Percentiles rank a stretch among this genome's conserved stretches.
Conservation (phyloP, 2,113 vertebrate genomes). For the Elephas maximus region DNA sequence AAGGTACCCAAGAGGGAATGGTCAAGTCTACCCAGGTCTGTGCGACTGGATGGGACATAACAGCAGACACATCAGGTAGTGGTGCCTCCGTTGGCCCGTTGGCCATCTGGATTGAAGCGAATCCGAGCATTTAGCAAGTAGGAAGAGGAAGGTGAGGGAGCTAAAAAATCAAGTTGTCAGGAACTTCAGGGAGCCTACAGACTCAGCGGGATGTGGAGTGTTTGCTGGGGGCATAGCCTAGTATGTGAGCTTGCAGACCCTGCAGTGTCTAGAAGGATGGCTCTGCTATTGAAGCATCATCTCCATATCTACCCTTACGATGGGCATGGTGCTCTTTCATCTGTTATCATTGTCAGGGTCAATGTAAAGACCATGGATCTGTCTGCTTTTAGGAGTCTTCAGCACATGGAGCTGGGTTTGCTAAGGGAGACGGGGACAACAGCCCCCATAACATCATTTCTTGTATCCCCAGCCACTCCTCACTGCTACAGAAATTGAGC, state of each 20-base stretch:
- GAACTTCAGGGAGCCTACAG: neutral
- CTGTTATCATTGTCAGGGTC: accelerated
- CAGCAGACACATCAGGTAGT: neutral
- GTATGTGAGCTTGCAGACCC: neutral
- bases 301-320: neutral
- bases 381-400: neutral
- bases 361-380: neutral
- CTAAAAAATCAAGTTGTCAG: neutral
- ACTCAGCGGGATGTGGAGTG: neutral
- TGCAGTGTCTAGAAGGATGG: neutral
- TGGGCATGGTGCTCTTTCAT: no score
- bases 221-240: neutral
- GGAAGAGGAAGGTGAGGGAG: neutral
- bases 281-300: neutral
- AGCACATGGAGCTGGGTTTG: neutral
- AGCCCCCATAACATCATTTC: no score
- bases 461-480: accelerated
- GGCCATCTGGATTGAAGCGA: neutral
- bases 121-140: neutral
- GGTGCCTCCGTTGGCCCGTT: no score
- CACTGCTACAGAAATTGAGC: neutral
- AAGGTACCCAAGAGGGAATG: neutral
- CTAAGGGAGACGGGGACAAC: no score
- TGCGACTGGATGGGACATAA: neutral
- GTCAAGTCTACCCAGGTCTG: neutral